These are phyloP conservation scores for Heliconius hortense DNA, from an alignment of 2,888 invertebrate species.

Conservation along the genomic window DNA sequence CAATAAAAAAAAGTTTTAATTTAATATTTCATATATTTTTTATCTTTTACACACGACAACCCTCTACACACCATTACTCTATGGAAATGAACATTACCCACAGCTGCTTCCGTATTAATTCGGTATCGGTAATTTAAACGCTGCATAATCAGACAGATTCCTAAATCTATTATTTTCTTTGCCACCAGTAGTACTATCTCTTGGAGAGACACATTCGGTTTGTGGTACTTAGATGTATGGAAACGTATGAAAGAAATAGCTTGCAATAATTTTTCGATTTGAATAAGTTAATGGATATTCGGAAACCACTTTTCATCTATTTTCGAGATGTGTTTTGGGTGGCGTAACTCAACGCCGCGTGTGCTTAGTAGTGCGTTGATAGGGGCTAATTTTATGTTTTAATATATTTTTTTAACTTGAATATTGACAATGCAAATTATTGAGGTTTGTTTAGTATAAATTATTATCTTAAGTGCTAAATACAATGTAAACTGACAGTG, in stretches of 20 bases:
- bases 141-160: conserved; percentile 45
- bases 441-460: too few species aligned
- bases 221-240: neutral
- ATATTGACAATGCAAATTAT: too few species aligned
- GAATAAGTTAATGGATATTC: neutral
- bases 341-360: neutral
- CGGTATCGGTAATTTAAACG: conserved; percentile 49
- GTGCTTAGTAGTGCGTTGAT: neutral
- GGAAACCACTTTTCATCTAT: too few species aligned
- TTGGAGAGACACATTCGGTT: conserved; percentile 21
- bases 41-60: neutral
- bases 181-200: conserved; percentile 24
- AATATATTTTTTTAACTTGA: neutral
- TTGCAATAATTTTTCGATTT: neutral
- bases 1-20: neutral
- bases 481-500: too few species aligned
- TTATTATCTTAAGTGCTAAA: too few species aligned
- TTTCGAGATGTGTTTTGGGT: neutral
- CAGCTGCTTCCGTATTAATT: conserved; percentile 48
- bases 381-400: neutral
- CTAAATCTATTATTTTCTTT: conserved; percentile 39
- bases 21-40: neutral
- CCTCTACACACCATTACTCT: conserved; percentile 36
- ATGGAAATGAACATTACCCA: conserved; percentile 44
- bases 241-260: too few species aligned